These are phyloP conservation scores for Anser brachyrhynchus DNA, from an alignment of 2,113 vertebrate genomes.

Conservation along the genomic window DNA sequence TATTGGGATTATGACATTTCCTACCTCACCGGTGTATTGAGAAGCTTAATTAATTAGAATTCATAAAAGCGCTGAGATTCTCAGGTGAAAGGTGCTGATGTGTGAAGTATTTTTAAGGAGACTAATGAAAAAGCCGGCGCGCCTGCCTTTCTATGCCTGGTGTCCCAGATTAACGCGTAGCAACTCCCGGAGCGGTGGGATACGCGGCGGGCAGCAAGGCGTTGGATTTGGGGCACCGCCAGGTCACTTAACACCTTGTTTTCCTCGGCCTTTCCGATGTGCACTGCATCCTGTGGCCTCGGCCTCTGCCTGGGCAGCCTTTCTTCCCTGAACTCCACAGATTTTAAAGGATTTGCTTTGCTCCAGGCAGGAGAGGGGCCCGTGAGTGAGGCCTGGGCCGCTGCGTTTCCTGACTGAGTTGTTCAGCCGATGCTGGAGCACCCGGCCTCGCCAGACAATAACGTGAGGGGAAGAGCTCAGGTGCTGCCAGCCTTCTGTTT, in stretches of 20 bases:
- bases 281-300: neutral
- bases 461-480: neutral
- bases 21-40: constrained; percentile 21
- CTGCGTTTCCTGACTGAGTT: neutral
- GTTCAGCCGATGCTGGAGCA: neutral
- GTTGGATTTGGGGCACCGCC: neutral
- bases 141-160: neutral
- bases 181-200: neutral
- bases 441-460: neutral
- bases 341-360: neutral
- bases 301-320: neutral
- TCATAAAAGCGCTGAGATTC: neutral
- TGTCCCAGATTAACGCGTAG: neutral
- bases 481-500: neutral
- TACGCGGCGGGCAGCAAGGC: neutral
- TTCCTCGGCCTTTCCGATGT: neutral
- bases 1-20: constrained; percentile 19
- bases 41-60: constrained; percentile 59
- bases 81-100: constrained; percentile 38
- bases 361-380: neutral
- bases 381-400: neutral
- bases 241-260: neutral
- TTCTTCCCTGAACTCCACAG: constrained; percentile 15
- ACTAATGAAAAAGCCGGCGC: neutral
- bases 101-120: constrained; percentile 44